A percentile compares a stretch with the other conserved stretches of the same genome.
Conservation (phyloP, 1,140 invertebrate species). For the Brachystomella parvula region DNA sequence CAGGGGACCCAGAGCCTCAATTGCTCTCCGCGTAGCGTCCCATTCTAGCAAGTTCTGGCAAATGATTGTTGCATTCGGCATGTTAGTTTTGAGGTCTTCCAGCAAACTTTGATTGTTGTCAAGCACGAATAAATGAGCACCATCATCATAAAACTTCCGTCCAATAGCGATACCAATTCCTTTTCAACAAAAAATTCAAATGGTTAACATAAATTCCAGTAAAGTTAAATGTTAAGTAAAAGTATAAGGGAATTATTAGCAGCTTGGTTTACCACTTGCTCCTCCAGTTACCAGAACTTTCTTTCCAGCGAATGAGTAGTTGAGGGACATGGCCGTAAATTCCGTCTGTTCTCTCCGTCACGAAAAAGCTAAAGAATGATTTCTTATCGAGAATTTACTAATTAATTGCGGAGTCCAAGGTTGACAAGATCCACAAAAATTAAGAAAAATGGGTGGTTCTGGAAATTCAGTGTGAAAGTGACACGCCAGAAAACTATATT, state of each 20-base stretch:
- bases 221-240: not conserved
- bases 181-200: constrained; percentile 3
- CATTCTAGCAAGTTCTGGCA: constrained; percentile 24
- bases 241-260: not conserved
- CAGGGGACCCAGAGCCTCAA: constrained; percentile 16
- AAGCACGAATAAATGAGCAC: constrained; percentile 20
- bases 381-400: no score
- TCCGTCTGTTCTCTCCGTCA: no score
- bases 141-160: constrained; percentile 18
- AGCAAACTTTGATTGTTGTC: constrained; percentile 22
- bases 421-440: no score
- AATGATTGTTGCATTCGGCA: constrained; percentile 10
- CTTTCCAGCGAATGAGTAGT: constrained; percentile 17
- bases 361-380: no score
- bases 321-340: no score
- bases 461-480: no score
- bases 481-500: no score
- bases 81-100: constrained; percentile 14
- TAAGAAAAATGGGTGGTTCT: no score
- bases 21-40: constrained; percentile 20
- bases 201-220: no score
- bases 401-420: no score
- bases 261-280: constrained; percentile 1
- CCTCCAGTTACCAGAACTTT: constrained; percentile 19
- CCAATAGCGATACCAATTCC: constrained; percentile 24